Conservation (phyloP, 2,113 vertebrate genomes). For the Mobula hypostoma region DNA sequence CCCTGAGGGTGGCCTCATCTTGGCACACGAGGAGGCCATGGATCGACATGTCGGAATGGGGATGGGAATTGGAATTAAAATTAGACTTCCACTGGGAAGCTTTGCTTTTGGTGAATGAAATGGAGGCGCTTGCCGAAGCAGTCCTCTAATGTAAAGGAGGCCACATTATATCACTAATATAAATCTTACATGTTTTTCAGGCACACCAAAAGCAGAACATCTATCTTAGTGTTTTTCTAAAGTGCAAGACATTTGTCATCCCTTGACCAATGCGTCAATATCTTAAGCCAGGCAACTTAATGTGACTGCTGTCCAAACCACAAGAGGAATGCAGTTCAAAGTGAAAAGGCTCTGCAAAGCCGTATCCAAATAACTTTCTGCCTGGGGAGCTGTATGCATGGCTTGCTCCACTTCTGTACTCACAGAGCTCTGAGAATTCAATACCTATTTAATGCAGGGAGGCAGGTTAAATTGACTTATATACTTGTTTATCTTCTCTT, state of each 20-base stretch:
- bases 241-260: neutral
- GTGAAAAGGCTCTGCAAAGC: neutral
- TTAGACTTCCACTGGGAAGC: too few relatives aligned
- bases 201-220: neutral
- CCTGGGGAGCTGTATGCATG: neutral
- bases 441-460: neutral
- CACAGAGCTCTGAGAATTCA: neutral
- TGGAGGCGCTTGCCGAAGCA: too few relatives aligned
- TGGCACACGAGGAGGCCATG: too few relatives aligned
- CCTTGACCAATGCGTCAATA: neutral
- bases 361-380: neutral
- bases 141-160: too few relatives aligned
- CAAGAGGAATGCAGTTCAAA: neutral
- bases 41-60: too few relatives aligned
- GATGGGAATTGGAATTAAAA: too few relatives aligned
- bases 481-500: neutral
- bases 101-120: too few relatives aligned
- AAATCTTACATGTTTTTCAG: too few relatives aligned
- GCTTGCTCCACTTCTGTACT: neutral
- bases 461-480: neutral
- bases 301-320: neutral
- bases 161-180: too few relatives aligned
- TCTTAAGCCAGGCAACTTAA: neutral
- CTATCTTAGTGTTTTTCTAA: neutral
- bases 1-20: too few relatives aligned